phyloP scores from a whole-genome alignment of 2,888 invertebrate species.

The Venusia cambrica region DNA sequence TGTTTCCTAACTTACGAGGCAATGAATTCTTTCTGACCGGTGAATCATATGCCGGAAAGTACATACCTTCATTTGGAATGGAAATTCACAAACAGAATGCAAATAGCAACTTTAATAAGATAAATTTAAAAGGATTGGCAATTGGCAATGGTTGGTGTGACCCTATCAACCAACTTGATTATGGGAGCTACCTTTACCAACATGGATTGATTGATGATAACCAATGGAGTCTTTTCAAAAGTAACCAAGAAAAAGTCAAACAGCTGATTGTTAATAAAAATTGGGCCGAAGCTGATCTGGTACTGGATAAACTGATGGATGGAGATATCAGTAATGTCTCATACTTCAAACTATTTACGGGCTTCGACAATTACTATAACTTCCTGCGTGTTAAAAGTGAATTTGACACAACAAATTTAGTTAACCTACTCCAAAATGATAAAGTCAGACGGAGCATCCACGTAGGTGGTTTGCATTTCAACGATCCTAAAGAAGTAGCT shows the following conservation, averaged over 20 bases:
- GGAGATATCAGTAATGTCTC: constrained; percentile 55
- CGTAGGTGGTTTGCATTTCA: constrained; percentile 81
- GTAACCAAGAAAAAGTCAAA: constrained; percentile 78
- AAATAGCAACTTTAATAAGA: constrained; percentile 45
- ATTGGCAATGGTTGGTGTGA: constrained; percentile 78
- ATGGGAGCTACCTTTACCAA: constrained; percentile 74
- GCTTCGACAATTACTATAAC: constrained; percentile 88
- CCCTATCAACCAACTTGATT: constrained; percentile 72
- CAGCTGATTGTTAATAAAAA: constrained; percentile 82
- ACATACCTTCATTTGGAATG: constrained; percentile 71
- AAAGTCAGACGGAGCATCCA: constrained; percentile 78
- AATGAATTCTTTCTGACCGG: constrained; percentile 83
- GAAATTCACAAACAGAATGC: constrained; percentile 74
- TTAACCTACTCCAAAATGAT: constrained; percentile 51
- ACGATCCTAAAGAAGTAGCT: constrained; percentile 70
- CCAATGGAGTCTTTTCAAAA: constrained; percentile 77
- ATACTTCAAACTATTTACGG: constrained; percentile 84
- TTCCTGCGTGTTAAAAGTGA: constrained; percentile 78
- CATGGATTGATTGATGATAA: constrained; percentile 79
- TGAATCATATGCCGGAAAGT: constrained; percentile 83
- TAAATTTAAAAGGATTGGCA: constrained; percentile 78
- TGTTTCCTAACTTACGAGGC: constrained; percentile 76
- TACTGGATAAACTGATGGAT: constrained; percentile 85
- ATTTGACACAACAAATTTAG: constrained; percentile 58
- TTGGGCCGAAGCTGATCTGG: constrained; percentile 84